Evolutionary conservation across 2,797 vertebrate genomes (phyloP), one percentile per base, ranked within the genome.

Genomic region (Mormyrus proboscirostris): DNA sequence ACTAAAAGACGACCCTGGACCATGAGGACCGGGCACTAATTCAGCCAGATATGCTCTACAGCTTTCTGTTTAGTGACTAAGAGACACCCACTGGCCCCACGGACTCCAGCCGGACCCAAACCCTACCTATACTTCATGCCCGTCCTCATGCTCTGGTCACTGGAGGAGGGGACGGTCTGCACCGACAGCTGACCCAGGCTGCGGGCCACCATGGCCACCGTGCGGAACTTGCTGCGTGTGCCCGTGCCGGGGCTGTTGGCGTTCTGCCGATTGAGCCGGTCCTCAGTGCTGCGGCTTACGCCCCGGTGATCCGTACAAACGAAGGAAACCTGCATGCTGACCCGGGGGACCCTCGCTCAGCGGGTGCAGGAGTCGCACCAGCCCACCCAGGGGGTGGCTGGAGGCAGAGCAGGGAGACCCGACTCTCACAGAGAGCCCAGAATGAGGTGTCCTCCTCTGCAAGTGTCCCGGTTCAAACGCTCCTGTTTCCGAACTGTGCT

Each of bases 91-190:
- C 10, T 14, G 29, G 65, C 65, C 8, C 33, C 73, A 44, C 1
- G 6, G 2, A 41, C 2, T 4, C 33, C 5, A 19, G 16, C 14
- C 16, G 73, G 38, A 44, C 33, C 73, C 38, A 33, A 7, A 2
- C 92, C 97, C 73, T 99, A 99, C 99, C 99, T 97, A 96, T 97
- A 97, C 90, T 97, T 98, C 99, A 99, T 99, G 93, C 98, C 97
- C 83, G 97, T 98, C 93, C 94, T 97, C 91, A 95, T 91, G 95
- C 96, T 96, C 92, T 96, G 96, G 73, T 98, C 97, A 19, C 96
- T 95, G 92, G 96, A 93, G 19, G 97, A 95, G 0, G 96, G 96
- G 0, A 94, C 94, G 33, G 96, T 98, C 94, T 98, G 98, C 89
- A 97, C 96, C 0, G 98, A 98, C 91, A 99, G 97, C 86, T 99